Evolutionary conservation across 2,113 vertebrate genomes (phyloP), one percentile per base, ranked within the genome.

Genomic region (Salminus brasiliensis): DNA sequence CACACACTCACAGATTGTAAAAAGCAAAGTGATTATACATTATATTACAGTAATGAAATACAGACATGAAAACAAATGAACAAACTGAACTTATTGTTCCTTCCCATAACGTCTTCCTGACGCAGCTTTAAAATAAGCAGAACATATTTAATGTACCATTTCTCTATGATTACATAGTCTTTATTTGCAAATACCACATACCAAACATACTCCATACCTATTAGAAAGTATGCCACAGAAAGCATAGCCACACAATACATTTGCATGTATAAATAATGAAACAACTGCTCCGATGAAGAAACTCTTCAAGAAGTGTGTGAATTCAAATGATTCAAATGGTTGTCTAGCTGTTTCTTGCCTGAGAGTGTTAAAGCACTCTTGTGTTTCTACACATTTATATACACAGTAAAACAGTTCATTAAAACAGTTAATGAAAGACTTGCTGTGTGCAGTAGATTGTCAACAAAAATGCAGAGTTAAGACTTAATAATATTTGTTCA

Each of bases 171-270:
- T 71, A 65, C 10, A 34, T n/a, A 62, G 57, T 29, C 30, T 49
- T 49, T 4, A 52, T 29, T 29, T 41, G 2, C 52, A 74, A 21
- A 55, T 55, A 23, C 25, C 18, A 4, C 36, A 39, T 39, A 39
- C 36, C 36, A 39, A 39, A 49, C 47, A 65, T 21, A 39, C 21
- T 75, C 25, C 18, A 29, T 36, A 21, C 18, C 13, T 63, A 69
- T 36, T 49, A 36, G 23, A 74, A 74, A 83, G 74, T 60, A 18
- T 73, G 43, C 25, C 65, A 72, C 23, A 47, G 13, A 65, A 72
- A 69, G 76, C 53, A 74, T 70, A 70, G 72, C n/a, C 30, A 49
- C 68, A 72, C 52, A 66, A 71, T 70, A 76, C 72, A 59, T 79
- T 70, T 63, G 52, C 57, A 72, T 27, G 8, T 43, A 34, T 1